A percentile compares a stretch with the other conserved stretches of the same genome.
phyloP scores from a whole-genome alignment of 1,140 invertebrate species.

The Chironomus striatipennis region DNA sequence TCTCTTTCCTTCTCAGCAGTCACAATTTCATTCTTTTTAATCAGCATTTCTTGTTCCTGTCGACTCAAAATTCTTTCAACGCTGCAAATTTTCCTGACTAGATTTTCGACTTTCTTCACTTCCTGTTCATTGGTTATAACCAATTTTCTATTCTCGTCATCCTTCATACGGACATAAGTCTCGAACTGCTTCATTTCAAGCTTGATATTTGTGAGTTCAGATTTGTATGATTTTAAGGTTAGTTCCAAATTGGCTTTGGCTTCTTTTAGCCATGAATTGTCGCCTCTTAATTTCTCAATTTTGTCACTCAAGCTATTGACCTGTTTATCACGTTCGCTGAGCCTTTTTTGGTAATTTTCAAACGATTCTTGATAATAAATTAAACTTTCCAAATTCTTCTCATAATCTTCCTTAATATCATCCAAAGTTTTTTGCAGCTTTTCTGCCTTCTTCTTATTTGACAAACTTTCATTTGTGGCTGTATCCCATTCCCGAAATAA shows the following conservation, averaged over 20 bases:
- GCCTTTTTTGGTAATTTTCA: not conserved
- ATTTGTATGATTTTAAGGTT: not conserved
- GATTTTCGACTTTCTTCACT: not conserved
- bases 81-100: not conserved
- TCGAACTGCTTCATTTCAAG: not conserved
- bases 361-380: not conserved
- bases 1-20: constrained; percentile 27
- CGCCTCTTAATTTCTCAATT: not conserved
- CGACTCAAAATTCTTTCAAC: not conserved
- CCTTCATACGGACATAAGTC: not conserved
- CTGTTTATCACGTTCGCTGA: not conserved
- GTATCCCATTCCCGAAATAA: constrained; percentile 29
- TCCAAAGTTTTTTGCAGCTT: not conserved
- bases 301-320: not conserved
- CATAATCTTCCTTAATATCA: not conserved
- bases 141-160: not conserved
- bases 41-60: not conserved
- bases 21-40: constrained; percentile 4
- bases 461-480: not conserved
- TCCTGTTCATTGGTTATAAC: not conserved
- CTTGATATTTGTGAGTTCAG: not conserved
- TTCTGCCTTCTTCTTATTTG: not conserved
- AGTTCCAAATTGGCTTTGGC: not conserved
- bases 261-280: not conserved
- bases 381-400: not conserved